Evolutionary conservation across 1,140 invertebrate genomes (phyloP), one percentile per base, ranked within the genome.

Genomic region (Scaptomyza graminum): DNA sequence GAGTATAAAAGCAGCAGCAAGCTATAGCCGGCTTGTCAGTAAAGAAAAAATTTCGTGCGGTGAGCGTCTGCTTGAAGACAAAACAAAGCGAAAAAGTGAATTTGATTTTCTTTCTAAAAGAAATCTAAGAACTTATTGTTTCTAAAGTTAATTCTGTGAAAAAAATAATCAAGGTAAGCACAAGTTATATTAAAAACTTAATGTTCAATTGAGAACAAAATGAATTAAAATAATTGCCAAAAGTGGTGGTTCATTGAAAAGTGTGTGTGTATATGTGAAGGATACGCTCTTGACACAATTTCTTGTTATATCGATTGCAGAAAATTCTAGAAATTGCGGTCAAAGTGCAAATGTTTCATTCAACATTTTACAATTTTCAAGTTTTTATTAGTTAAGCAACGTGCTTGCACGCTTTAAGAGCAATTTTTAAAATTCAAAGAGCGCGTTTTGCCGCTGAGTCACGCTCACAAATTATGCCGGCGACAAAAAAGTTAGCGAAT

Each of bases 221-320:
- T 54, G 49, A 41, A 54, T 12, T 51, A 18, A 5, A 8, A 5
- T 1, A 22, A 25, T 6, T 44, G 47, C 9, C 25, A 44, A 8
- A 41, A n/a, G n/a, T n/a, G n/a, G 37, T 41, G 37, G 3, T 39
- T 37, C 2, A 22, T 28, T 12, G 2, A 1, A 12, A 7, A 15
- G 16, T 59, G 6, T 47, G n/a, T n/a, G 39, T 50, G 70, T 46
- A 31, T 47, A 15, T 34, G 52, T 31, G 39, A 18, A 25, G 57
- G 18, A 68, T 49, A 37, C 28, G 66, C 51, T 85, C 79, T 79
- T 88, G 82, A 87, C 81, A 79, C 70, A 75, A 65, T 69, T 85
- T 43, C 18, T 28, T 44, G 12, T 25, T 43, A 34, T 39, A 78
- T 82, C 43, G 70, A 87, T 85, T 65, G 34, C 25, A 34, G 44